Conservation (phyloP, 2,113 vertebrate genomes). For the Aphelocoma coerulescens region DNA sequence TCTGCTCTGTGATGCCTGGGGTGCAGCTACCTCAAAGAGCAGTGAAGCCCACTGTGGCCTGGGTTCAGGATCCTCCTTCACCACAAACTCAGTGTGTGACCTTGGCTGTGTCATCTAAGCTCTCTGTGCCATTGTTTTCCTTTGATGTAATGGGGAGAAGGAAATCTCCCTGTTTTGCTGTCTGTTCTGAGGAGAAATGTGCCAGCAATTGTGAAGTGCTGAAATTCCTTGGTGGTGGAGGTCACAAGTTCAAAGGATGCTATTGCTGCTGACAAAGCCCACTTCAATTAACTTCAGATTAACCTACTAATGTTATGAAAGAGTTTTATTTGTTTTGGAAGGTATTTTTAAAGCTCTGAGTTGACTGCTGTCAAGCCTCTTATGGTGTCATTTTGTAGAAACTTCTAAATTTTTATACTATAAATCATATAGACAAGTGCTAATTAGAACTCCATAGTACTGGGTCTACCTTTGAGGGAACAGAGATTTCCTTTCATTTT, state of each 20-base stretch:
- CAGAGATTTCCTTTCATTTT: background rate
- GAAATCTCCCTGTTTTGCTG: background rate
- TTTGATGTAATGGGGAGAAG: background rate
- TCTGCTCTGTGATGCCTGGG: background rate
- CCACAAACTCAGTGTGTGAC: background rate
- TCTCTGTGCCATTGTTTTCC: background rate
- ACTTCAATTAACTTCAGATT: conserved; percentile 39
- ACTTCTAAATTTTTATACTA: background rate
- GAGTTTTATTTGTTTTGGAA: background rate
- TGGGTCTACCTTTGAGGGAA: background rate
- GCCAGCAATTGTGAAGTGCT: background rate
- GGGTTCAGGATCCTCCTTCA: background rate
- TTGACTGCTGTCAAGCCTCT: background rate
- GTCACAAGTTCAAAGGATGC: background rate
- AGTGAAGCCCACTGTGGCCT: background rate
- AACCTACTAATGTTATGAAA: conserved; percentile 3
- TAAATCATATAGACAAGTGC: background rate
- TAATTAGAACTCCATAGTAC: background rate
- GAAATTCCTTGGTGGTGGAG: background rate
- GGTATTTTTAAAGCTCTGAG: background rate
- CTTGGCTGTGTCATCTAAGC: background rate
- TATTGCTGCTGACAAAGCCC: conserved; percentile 27
- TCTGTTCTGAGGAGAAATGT: background rate
- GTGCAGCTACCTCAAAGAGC: background rate
- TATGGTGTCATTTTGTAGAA: background rate